Evolutionary conservation across 2,797 vertebrate genomes (phyloP).

Genomic region (Selene dorsalis): DNA sequence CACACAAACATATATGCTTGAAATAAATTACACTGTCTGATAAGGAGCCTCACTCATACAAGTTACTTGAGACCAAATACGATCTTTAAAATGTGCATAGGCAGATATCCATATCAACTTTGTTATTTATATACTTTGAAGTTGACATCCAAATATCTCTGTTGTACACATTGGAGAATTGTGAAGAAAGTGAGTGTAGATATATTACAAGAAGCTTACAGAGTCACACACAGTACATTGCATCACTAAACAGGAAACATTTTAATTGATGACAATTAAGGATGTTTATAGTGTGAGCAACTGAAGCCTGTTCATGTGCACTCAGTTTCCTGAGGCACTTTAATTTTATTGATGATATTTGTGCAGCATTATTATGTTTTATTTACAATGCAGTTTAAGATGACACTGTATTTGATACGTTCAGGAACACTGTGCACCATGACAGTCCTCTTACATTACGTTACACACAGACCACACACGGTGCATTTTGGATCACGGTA

Average conservation of each 20-base stretch:
- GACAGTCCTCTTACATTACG: constrained; percentile 43
- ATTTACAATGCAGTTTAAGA: constrained; percentile 67
- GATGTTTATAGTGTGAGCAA: constrained; percentile 65
- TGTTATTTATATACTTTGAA: constrained; percentile 38
- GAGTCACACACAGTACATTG: constrained; percentile 64
- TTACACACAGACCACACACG: constrained; percentile 51
- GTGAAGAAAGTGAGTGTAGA: constrained; percentile 61
- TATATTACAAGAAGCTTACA: constrained; percentile 65
- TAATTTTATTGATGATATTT: constrained; percentile 43
- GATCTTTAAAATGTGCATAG: constrained; percentile 57
- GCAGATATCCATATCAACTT: constrained; percentile 41
- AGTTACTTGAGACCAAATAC: constrained; percentile 51
- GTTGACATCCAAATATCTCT: constrained; percentile 47
- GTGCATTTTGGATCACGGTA: constrained; percentile 28
- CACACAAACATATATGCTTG: constrained; percentile 68
- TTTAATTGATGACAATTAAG: constrained; percentile 57
- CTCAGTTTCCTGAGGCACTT: constrained; percentile 61
- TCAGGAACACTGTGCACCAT: constrained; percentile 40
- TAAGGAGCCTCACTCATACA: constrained; percentile 68
- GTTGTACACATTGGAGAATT: constrained; percentile 53
- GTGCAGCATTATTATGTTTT: constrained; percentile 60
- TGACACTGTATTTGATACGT: constrained; percentile 36
- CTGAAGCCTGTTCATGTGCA: constrained; percentile 52
- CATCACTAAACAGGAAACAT: constrained; percentile 68
- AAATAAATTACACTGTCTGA: constrained; percentile 79